Percentiles rank a stretch among this genome's conserved stretches.
Conservation (phyloP, 1,140 invertebrate genomes). For the Bursaphelenchus mucronatus region DNA sequence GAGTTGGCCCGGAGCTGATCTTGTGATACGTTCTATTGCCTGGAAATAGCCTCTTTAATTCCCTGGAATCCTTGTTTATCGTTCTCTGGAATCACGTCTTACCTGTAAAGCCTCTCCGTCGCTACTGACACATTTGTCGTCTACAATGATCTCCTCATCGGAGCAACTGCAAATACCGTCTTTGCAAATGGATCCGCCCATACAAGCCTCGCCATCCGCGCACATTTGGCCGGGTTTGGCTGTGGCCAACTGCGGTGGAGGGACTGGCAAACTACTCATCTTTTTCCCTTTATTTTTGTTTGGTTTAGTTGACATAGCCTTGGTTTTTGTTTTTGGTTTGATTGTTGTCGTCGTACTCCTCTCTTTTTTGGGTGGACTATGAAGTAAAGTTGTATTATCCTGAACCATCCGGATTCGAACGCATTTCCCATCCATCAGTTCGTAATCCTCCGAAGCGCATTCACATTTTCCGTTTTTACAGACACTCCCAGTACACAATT, state of each 20-base stretch:
- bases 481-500: slow-evolving; percentile 7
- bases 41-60: background rate
- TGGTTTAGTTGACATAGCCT: background rate
- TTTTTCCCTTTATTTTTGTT: background rate
- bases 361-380: slow-evolving; percentile 1
- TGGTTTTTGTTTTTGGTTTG: background rate
- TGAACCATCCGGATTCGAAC: background rate
- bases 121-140: slow-evolving; percentile 44
- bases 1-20: slow-evolving; percentile 39
- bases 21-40: slow-evolving; percentile 29
- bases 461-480: slow-evolving; percentile 11
- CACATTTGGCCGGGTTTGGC: slow-evolving; percentile 38
- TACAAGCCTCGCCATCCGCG: slow-evolving; percentile 50
- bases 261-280: background rate
- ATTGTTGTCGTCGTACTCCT: background rate
- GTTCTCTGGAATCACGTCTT: background rate
- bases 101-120: slow-evolving; percentile 25
- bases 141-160: slow-evolving; percentile 36
- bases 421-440: background rate
- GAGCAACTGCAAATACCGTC: slow-evolving; percentile 50
- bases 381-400: no score
- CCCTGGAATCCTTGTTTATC: background rate
- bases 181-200: slow-evolving; percentile 50
- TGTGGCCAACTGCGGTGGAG: slow-evolving; percentile 9
- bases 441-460: slow-evolving; percentile 1